phyloP scores from a whole-genome alignment of 2,113 vertebrate genomes.

The Symphodus melops region DNA sequence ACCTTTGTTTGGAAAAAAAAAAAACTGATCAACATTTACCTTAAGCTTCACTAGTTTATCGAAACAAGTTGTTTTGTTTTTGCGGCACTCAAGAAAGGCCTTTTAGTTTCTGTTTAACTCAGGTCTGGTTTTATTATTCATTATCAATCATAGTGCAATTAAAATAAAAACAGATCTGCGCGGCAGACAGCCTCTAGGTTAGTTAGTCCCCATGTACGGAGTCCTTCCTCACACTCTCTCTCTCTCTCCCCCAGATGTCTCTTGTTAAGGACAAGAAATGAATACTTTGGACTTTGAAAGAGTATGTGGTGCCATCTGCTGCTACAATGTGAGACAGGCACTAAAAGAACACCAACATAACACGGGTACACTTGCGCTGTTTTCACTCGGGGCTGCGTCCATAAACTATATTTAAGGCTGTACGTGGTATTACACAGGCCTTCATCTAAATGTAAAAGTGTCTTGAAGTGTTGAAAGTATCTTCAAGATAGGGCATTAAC shows the following conservation, averaged over 20 bases:
- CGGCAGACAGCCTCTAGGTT: neutral
- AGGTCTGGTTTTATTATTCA: neutral
- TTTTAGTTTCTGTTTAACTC: neutral
- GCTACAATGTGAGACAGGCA: conserved; percentile 11
- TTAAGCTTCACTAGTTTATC: neutral
- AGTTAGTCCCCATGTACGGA: no score
- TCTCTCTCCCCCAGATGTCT: neutral
- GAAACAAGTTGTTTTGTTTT: neutral
- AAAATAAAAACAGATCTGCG: neutral
- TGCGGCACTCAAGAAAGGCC: neutral
- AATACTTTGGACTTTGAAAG: neutral
- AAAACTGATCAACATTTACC: neutral
- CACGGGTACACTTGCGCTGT: neutral
- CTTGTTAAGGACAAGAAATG: neutral
- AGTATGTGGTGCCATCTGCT: conserved; percentile 65
- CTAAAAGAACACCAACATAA: neutral
- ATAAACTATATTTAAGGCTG: no score
- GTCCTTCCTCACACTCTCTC: no score
- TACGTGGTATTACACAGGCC: no score
- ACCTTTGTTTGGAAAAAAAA: neutral
- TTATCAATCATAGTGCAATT: neutral
- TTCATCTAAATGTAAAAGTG: no score
- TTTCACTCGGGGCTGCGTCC: neutral
- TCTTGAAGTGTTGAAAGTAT: no score
- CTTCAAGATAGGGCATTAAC: no score